Conservation (phyloP, 2,113 vertebrate species). For the Cephalophus harveyi region DNA sequence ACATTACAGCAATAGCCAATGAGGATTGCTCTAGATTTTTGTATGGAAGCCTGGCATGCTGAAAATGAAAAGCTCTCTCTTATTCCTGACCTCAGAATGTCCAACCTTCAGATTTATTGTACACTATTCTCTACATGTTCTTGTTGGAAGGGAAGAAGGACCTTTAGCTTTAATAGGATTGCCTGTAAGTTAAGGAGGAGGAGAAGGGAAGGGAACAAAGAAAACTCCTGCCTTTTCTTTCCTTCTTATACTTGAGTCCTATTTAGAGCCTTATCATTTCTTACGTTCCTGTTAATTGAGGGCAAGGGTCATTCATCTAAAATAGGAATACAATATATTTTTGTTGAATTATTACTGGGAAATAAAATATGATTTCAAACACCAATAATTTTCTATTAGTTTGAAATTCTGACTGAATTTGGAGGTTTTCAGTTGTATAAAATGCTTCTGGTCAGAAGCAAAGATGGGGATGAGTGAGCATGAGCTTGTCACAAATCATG, state of each 20-base stretch:
- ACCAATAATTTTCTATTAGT: background rate
- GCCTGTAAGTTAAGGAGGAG: background rate
- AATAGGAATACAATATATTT: background rate
- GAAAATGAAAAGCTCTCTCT: background rate
- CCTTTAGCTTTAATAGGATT: background rate
- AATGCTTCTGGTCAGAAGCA: background rate
- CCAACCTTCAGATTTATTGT: background rate
- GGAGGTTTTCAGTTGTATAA: background rate
- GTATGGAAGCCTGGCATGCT: background rate
- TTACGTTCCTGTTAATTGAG: background rate
- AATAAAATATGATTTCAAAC: background rate
- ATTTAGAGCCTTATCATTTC: background rate
- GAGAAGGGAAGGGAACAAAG: background rate
- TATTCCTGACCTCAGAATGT: background rate
- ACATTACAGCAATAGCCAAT: background rate
- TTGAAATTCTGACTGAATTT: background rate
- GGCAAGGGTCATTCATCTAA: background rate
- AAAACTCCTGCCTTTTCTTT: background rate
- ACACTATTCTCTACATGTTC: background rate
- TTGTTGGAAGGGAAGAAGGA: background rate
- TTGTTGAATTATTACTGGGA: slow-evolving; percentile 4
- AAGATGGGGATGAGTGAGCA: background rate
- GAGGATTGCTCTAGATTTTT: background rate
- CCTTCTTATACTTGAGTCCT: background rate
- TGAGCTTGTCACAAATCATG: background rate